A percentile compares a stretch with the other conserved stretches of the same genome.
Evolutionary conservation across 2,797 vertebrate species (phyloP).

Genomic region (Coluber constrictor): DNA sequence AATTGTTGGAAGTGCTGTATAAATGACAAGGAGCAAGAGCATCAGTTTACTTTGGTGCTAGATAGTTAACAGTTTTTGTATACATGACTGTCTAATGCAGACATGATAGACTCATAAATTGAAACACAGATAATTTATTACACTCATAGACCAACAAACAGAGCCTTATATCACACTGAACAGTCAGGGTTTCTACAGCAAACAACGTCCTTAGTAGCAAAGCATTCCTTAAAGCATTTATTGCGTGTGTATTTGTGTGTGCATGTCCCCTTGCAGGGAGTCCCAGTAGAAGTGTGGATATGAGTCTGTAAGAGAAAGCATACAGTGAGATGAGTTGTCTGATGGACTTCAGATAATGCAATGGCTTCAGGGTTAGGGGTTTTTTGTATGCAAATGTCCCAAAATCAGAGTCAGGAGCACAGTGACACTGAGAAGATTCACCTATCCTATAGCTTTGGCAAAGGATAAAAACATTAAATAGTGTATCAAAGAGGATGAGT

Average conservation of each 20-base stretch:
- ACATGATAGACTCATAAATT: background rate
- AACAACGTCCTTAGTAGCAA: background rate
- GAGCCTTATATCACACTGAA: background rate
- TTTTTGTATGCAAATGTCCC: background rate
- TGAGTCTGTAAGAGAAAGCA: background rate
- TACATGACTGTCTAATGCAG: background rate
- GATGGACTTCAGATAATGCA: background rate
- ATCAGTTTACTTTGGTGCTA: background rate
- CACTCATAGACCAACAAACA: background rate
- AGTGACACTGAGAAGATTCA: background rate
- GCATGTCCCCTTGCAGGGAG: background rate
- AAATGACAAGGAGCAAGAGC: background rate
- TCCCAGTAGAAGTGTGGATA: background rate
- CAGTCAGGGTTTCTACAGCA: background rate
- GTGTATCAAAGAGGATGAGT: background rate
- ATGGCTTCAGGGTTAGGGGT: background rate
- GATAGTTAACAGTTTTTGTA: background rate
- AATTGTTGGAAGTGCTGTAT: background rate
- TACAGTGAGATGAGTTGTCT: background rate
- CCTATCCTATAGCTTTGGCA: background rate
- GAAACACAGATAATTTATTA: background rate
- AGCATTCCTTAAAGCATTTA: background rate
- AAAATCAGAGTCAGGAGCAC: background rate
- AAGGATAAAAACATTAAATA: background rate
- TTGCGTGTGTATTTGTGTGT: background rate